Percentiles rank a stretch among this genome's conserved stretches.
Conservation (phyloP, 2,888 invertebrate genomes). For the Cataglyphis cursor region DNA sequence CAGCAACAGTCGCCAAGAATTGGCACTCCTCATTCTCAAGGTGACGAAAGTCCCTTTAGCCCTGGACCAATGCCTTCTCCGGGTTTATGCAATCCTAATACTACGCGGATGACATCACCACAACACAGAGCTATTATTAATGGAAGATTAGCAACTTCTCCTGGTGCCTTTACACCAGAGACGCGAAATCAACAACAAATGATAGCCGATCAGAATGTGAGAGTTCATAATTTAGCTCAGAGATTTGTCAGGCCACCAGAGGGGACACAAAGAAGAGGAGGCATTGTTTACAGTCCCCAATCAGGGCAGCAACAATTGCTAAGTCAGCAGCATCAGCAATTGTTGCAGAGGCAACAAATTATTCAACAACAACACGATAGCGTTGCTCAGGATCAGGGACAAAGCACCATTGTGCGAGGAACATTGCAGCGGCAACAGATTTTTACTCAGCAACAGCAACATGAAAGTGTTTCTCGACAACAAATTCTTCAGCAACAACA, state of each 20-base stretch:
- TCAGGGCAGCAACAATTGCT: conserved; percentile 82
- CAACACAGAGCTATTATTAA: conserved; percentile 87
- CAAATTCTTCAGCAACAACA: conserved; percentile 77
- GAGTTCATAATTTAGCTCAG: conserved; percentile 81
- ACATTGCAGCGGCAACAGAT: conserved; percentile 73
- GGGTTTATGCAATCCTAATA: conserved; percentile 83
- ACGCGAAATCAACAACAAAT: conserved; percentile 83
- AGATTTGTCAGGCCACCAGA: conserved; percentile 87
- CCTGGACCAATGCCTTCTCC: conserved; percentile 88
- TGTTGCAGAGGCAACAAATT: conserved; percentile 87
- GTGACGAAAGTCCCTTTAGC: conserved; percentile 88
- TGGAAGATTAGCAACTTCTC: conserved; percentile 88
- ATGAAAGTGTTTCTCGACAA: conserved; percentile 60
- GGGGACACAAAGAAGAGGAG: conserved; percentile 82
- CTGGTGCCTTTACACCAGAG: conserved; percentile 84
- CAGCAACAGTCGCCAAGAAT: conserved; percentile 88
- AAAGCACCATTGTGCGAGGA: conserved; percentile 75
- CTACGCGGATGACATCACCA: conserved; percentile 88
- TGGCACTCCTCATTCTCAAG: conserved; percentile 89
- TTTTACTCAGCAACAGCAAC: conserved; percentile 25
- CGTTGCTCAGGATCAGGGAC: conserved; percentile 71
- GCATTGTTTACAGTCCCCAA: conserved; percentile 84
- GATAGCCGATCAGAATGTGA: conserved; percentile 79
- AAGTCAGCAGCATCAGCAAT: conserved; percentile 85
- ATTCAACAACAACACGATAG: conserved; percentile 87